Evolutionary conservation across 1,140 invertebrate species (phyloP), one percentile per base, ranked within the genome.

Genomic region (Cardiocondyla obscurior): DNA sequence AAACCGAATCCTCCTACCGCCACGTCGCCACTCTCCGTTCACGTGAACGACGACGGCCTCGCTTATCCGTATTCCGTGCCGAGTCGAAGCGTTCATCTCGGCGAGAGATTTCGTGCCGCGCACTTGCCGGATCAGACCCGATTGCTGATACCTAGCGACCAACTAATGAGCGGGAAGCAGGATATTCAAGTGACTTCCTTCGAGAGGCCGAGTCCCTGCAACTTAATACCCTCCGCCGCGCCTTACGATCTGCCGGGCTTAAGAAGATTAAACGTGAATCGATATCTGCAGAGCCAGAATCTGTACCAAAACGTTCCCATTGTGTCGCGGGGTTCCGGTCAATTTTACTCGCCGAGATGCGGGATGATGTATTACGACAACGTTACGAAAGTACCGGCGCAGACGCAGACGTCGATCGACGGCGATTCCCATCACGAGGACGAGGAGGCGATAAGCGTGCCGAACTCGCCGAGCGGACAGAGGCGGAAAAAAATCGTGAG

Each of bases 171-270:
- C 25, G 64, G 44, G 1, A 85, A 85, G 39, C 83, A 79, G 16
- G 83, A 88, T 28, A 85, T 88, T 36, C 92, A 94, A 49, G 91
- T 93, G 19, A 94, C 93, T 0, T 94, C 93, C 3, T 94, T 94
- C 74, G 93, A 94, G 76, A 91, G 79, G 10, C 93, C 93, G 0
- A 93, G 90, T 86, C 92, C 93, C 0, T 90, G 87, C 2, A 92
- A 89, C 12, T 62, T 94, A 5, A 83, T 91, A 28, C 90, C 89
- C 7, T 70, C 90, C 2, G 25, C 92, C 14, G 85, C 84, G 0
- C 81, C 88, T 0, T 91, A 88, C 53, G 90, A 93, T 39, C 39
- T 91, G 0, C 87, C 88, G 12, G 46, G 85, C 4, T 10, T 91
- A 0, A 88, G 90, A 14, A 89, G 85, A 36, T 76, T 92, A 60